Evolutionary conservation across 1,140 invertebrate genomes (phyloP).

Genomic region (Neoseiulus cucumeris): DNA sequence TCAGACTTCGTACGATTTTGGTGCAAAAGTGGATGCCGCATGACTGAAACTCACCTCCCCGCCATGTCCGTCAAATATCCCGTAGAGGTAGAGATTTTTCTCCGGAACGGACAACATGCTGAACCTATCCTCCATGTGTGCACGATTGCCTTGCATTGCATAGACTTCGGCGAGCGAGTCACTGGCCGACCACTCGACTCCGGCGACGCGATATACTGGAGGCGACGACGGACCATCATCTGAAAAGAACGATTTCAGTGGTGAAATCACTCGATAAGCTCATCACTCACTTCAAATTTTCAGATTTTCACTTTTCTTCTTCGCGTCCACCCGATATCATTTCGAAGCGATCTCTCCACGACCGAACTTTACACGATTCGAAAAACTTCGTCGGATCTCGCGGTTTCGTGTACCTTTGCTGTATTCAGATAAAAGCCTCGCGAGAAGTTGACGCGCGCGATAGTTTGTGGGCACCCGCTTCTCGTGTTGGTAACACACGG

Average conservation of each 20-base stretch:
- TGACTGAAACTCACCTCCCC: slow-evolving; percentile 42
- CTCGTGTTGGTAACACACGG: not conserved
- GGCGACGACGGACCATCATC: too few relatives aligned
- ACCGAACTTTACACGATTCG: too few relatives aligned
- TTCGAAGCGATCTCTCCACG: too few relatives aligned
- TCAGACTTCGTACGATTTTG: too few relatives aligned
- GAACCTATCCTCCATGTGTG: slow-evolving; percentile 80
- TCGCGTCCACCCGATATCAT: too few relatives aligned
- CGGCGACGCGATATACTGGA: not conserved
- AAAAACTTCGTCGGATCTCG: not conserved
- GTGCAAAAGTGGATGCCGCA: not conserved
- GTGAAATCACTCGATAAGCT: too few relatives aligned
- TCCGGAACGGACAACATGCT: slow-evolving; percentile 46
- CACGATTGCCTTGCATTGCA: slow-evolving; percentile 65
- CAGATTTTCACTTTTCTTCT: too few relatives aligned
- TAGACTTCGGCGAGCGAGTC: slow-evolving; percentile 43
- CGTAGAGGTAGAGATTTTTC: slow-evolving; percentile 56
- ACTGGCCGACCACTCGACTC: not conserved
- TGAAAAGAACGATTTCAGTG: too few relatives aligned
- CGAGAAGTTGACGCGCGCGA: not conserved
- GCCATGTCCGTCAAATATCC: slow-evolving; percentile 83
- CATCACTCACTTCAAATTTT: too few relatives aligned
- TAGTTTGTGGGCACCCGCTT: not conserved
- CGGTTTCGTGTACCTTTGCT: not conserved
- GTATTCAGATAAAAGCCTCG: not conserved